Evolutionary conservation across 2,797 vertebrate species (phyloP).

Genomic region (Rhincodon typus): DNA sequence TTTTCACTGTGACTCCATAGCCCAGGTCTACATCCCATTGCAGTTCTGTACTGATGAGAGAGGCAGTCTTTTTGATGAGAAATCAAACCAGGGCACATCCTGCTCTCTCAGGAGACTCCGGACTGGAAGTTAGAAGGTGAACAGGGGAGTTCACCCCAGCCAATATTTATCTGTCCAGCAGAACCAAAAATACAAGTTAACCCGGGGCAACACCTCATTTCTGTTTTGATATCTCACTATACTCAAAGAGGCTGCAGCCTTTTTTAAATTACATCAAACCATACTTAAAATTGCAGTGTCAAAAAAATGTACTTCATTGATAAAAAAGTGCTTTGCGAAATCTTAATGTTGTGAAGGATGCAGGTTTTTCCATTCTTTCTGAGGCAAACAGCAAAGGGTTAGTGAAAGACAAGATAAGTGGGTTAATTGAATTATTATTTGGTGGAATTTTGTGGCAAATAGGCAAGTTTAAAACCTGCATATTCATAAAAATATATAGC

Average conservation of each 20-base stretch:
- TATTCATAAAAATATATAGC: not conserved
- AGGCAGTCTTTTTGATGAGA: not conserved
- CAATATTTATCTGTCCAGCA: not conserved
- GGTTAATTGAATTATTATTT: not conserved
- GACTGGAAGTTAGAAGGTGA: not conserved
- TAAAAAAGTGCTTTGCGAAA: not conserved
- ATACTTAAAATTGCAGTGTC: not conserved
- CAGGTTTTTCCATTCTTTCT: not conserved
- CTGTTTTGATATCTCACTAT: not conserved
- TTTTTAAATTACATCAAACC: not conserved
- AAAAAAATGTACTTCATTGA: too few relatives aligned
- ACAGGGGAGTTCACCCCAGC: not conserved
- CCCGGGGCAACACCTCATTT: not conserved
- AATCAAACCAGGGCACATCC: not conserved
- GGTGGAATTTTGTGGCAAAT: not conserved
- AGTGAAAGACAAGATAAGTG: not conserved
- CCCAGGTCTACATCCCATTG: not conserved
- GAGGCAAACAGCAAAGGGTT: not conserved
- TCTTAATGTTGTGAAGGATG: not conserved
- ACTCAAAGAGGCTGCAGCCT: not conserved
- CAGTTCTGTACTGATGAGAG: not conserved
- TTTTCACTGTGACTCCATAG: not conserved
- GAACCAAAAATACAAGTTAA: not conserved
- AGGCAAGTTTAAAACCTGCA: not conserved
- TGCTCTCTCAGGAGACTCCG: not conserved